phyloP scores from a whole-genome alignment of 1,140 invertebrate genomes.

The Araneus ventricosus region DNA sequence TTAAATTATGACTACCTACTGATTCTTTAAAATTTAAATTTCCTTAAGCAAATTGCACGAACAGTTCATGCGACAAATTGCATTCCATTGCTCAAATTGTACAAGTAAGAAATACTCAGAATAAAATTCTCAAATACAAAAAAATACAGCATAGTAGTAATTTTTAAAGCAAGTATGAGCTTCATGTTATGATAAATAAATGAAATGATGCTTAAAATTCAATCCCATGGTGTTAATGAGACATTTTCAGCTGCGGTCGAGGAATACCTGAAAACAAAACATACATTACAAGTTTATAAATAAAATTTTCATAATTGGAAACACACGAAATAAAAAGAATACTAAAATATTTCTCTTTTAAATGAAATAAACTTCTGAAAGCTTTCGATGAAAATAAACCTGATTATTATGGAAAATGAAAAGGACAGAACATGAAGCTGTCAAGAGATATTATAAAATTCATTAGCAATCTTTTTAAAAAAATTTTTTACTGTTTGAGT shows the following conservation, averaged over 20 bases:
- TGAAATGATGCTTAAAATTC: not conserved
- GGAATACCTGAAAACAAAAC: constrained; percentile 42
- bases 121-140: not conserved
- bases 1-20: not conserved
- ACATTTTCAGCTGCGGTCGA: constrained; percentile 27
- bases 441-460: no score
- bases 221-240: not conserved
- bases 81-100: not conserved
- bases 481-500: no score
- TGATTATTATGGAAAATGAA: no score
- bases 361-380: no score
- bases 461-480: no score
- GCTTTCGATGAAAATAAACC: no score
- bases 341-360: no score
- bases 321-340: no score
- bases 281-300: no score
- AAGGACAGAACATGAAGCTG: no score
- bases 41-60: not conserved
- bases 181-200: constrained; percentile 29
- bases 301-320: no score
- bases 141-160: not conserved
- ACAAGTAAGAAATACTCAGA: not conserved
- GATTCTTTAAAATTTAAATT: not conserved
- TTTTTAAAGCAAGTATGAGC: not conserved
- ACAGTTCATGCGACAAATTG: not conserved